Evolutionary conservation across 2,888 invertebrate genomes (phyloP).

Genomic region (Eustalomyia histrio): DNA sequence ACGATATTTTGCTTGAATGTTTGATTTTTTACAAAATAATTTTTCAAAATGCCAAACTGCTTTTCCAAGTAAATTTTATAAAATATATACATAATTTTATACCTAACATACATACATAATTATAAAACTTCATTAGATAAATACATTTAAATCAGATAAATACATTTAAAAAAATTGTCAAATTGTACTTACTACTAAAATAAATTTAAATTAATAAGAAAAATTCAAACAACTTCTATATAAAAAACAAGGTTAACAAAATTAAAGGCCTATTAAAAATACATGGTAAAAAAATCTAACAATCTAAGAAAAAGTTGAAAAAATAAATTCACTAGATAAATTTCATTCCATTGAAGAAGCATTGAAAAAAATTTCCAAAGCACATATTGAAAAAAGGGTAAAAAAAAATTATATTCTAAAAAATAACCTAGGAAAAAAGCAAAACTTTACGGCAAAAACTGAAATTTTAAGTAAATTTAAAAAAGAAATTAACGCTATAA

Average conservation of each 20-base stretch:
- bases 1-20: background rate
- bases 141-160: background rate
- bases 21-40: background rate
- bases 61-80: background rate
- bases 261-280: constrained; percentile 26
- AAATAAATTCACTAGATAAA: constrained; percentile 59
- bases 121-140: background rate
- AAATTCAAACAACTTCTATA: constrained; percentile 32
- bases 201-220: constrained; percentile 4
- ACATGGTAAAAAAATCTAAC: constrained; percentile 55
- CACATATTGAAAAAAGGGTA: constrained; percentile 46
- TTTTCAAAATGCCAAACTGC: background rate
- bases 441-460: constrained; percentile 43
- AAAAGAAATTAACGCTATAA: constrained; percentile 8
- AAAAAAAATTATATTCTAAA: constrained; percentile 23
- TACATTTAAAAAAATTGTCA: background rate
- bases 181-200: background rate
- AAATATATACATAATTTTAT: background rate
- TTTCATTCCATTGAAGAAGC: constrained; percentile 67
- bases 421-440: constrained; percentile 45
- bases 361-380: constrained; percentile 63
- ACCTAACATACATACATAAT: background rate
- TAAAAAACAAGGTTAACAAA: background rate
- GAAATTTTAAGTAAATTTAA: background rate
- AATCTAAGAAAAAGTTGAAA: constrained; percentile 59